These are phyloP conservation scores for Sebastiscus albofasciatus DNA, from an alignment of 2,797 vertebrate species.

Conservation along the genomic window DNA sequence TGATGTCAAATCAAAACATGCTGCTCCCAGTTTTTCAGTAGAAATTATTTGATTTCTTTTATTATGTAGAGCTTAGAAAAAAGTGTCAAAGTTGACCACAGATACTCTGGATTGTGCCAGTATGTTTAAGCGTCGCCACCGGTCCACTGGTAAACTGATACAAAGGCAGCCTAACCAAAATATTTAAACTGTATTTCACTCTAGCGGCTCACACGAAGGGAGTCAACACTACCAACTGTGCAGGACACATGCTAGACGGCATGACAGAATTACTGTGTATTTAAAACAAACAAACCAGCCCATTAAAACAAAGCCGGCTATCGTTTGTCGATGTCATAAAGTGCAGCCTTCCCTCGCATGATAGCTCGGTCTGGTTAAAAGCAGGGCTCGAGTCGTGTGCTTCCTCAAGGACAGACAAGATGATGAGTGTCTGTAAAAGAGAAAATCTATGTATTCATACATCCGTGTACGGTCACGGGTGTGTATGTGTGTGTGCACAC, in stretches of 20 bases:
- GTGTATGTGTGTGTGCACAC: conserved; percentile 28
- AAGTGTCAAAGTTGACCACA: not conserved
- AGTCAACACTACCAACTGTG: conserved; percentile 23
- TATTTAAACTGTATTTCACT: conserved; percentile 19
- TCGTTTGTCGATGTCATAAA: conserved; percentile 66
- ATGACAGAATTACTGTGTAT: conserved; percentile 49
- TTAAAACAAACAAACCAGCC: conserved; percentile 69
- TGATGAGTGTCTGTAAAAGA: conserved; percentile 50
- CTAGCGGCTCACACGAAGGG: not conserved
- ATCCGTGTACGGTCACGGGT: conserved; percentile 39
- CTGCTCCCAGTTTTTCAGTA: not conserved
- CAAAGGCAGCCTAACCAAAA: conserved; percentile 3
- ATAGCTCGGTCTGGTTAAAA: conserved; percentile 60
- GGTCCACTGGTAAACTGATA: conserved; percentile 11
- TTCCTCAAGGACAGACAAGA: conserved; percentile 37
- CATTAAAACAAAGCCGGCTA: conserved; percentile 69
- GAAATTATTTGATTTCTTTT: not conserved
- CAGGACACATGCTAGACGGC: conserved; percentile 33
- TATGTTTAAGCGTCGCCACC: not conserved
- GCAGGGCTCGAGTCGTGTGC: conserved; percentile 41
- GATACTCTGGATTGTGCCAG: not conserved
- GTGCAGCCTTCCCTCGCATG: conserved; percentile 43
- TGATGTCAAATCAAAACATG: not conserved
- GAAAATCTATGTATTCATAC: conserved; percentile 41
- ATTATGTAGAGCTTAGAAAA: not conserved